Percentiles rank a stretch among this genome's conserved stretches.
phyloP scores from a whole-genome alignment of 2,888 invertebrate genomes.

The Brachylomia viminalis region DNA sequence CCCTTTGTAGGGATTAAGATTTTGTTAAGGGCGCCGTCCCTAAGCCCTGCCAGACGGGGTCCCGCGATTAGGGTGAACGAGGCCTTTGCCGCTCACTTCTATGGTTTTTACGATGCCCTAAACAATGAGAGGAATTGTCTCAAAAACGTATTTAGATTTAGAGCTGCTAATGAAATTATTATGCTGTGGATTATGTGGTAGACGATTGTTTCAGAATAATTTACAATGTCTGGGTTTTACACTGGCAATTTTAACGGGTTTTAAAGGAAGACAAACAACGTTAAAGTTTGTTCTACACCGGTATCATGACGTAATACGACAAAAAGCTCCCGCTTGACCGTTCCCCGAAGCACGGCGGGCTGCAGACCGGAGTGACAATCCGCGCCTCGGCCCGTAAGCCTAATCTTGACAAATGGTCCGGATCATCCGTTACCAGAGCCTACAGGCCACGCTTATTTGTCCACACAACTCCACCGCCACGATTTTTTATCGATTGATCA shows the following conservation, averaged over 20 bases:
- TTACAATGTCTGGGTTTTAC: conserved; percentile 29
- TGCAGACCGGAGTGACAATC: conserved; percentile 62
- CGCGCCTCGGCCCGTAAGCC: conserved; percentile 77
- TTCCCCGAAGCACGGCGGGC: conserved; percentile 38
- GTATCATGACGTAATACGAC: conserved; percentile 40
- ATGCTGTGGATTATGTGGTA: conserved; percentile 49
- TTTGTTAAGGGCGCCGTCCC: conserved; percentile 88
- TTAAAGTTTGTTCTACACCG: not conserved
- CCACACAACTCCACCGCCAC: conserved; percentile 82
- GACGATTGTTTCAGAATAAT: conserved; percentile 44
- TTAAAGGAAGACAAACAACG: not conserved
- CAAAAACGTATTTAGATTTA: conserved; percentile 68
- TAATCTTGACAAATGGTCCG: conserved; percentile 90
- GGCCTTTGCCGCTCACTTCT: conserved; percentile 82
- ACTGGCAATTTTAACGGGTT: not conserved
- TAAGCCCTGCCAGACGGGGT: conserved; percentile 85
- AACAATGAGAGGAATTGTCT: conserved; percentile 74
- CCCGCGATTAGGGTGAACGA: conserved; percentile 78
- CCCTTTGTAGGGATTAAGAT: conserved; percentile 90
- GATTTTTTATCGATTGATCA: conserved; percentile 90
- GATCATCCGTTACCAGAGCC: conserved; percentile 83
- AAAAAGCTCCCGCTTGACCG: conserved; percentile 65
- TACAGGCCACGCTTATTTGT: conserved; percentile 82
- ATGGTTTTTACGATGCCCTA: conserved; percentile 85
- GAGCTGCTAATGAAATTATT: conserved; percentile 67